Conservation (phyloP, 2,888 invertebrate genomes). For the Gnatocerus cornutus region DNA sequence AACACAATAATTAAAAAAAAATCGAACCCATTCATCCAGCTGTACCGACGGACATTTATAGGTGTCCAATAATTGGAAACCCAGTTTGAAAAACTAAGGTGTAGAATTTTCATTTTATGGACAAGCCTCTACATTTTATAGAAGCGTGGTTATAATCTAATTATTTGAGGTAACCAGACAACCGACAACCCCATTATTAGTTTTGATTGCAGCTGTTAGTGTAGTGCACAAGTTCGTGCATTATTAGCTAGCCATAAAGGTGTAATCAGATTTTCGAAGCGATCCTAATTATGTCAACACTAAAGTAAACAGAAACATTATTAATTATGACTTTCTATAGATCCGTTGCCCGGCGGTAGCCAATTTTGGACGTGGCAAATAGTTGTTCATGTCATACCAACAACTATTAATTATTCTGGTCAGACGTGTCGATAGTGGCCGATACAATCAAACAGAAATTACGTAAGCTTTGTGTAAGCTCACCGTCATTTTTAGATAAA, state of each 20-base stretch:
- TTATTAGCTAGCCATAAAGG: conserved; percentile 32
- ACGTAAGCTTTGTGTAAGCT: conserved; percentile 10
- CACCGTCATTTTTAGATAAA: conserved; percentile 26
- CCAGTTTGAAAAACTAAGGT: no score
- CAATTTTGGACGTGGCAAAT: conserved; percentile 18
- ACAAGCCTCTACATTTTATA: no score
- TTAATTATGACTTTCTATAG: conserved; percentile 27
- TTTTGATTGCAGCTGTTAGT: conserved; percentile 15
- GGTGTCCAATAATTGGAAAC: no score
- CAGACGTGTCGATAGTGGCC: conserved; percentile 20
- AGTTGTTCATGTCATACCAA: conserved; percentile 17
- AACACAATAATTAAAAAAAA: no score
- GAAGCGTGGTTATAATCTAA: neutral
- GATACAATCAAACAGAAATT: conserved; percentile 17
- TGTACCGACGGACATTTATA: no score
- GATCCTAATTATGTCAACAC: conserved; percentile 40
- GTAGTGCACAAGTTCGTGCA: conserved; percentile 21
- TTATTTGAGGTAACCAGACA: neutral
- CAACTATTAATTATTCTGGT: conserved; percentile 31
- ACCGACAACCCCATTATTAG: neutral
- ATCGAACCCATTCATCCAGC: no score
- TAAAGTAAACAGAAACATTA: conserved; percentile 35
- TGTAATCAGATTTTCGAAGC: conserved; percentile 38
- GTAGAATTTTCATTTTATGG: no score
- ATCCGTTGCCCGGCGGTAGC: conserved; percentile 4